Percentiles rank a stretch among this genome's conserved stretches.
phyloP scores from a whole-genome alignment of 2,113 vertebrate genomes.

The Dromaius novaehollandiae region DNA sequence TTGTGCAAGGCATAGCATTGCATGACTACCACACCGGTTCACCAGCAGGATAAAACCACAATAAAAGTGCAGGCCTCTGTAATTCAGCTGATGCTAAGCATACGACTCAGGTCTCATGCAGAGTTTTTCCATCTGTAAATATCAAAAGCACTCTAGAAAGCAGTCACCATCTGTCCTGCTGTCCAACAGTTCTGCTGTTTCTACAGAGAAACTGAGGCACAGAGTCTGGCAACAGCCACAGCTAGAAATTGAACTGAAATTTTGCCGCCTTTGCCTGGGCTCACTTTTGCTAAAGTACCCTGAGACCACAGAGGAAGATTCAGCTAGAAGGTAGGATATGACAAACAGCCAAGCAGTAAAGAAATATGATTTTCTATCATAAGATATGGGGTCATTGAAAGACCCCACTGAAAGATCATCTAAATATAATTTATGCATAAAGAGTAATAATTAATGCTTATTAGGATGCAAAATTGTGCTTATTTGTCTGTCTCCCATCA shows the following conservation, averaged over 20 bases:
- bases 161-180: background rate
- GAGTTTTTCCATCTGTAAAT: background rate
- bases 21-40: background rate
- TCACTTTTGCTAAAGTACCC: background rate
- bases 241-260: background rate
- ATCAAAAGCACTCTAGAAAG: background rate
- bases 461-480: background rate
- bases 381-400: background rate
- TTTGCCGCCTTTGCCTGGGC: background rate
- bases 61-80: background rate
- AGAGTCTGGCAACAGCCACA: background rate
- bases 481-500: background rate
- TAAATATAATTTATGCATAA: background rate
- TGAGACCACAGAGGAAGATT: background rate
- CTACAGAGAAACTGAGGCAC: background rate
- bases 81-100: background rate
- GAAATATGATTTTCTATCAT: background rate
- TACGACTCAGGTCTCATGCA: background rate
- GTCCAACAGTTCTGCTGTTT: background rate
- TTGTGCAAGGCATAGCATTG: background rate
- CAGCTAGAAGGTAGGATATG: background rate
- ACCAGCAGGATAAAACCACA: slow-evolving; percentile 19
- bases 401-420: background rate
- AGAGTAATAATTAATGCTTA: background rate
- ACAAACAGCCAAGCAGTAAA: background rate